Percentiles rank a stretch among this genome's conserved stretches.
Conservation (phyloP, 2,888 invertebrate genomes). For the Pomacea canaliculata region DNA sequence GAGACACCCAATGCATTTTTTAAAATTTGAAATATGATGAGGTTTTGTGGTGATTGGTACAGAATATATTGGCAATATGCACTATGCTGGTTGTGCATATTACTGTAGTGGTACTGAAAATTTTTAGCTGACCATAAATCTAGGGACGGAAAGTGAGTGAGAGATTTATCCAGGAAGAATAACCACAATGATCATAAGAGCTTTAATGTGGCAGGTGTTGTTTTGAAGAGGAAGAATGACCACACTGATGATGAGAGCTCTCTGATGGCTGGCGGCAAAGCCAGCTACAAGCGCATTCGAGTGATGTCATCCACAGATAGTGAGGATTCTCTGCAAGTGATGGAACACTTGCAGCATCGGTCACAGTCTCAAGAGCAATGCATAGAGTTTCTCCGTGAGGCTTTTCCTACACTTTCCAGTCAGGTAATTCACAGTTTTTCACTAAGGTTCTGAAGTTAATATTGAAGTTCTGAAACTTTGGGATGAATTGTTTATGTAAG, state of each 20-base stretch:
- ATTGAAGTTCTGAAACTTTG: constrained; percentile 1
- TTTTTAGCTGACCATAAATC: too few species aligned
- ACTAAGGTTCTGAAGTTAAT: not conserved
- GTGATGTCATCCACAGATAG: constrained; percentile 12
- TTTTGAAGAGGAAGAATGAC: constrained; percentile 2
- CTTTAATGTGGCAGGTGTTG: not conserved
- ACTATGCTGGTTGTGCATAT: too few species aligned
- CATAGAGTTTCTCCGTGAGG: constrained; percentile 45
- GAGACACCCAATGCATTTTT: too few species aligned
- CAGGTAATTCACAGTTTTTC: constrained; percentile 36
- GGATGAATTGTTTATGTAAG: not conserved
- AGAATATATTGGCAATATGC: too few species aligned
- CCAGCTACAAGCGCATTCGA: constrained; percentile 12
- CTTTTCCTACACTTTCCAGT: constrained; percentile 43
- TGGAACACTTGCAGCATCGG: constrained; percentile 21
- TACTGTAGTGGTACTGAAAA: too few species aligned
- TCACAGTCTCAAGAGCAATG: constrained; percentile 38
- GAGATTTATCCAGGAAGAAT: not conserved
- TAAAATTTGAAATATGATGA: too few species aligned
- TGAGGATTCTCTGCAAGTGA: constrained; percentile 27
- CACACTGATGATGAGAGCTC: constrained; percentile 8
- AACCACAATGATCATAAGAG: constrained; percentile 9
- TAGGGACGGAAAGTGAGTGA: too few species aligned
- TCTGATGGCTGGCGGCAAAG: not conserved
- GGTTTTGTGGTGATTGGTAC: too few species aligned